Evolutionary conservation across 2,797 vertebrate genomes (phyloP).

Genomic region (Alcedo atthis): DNA sequence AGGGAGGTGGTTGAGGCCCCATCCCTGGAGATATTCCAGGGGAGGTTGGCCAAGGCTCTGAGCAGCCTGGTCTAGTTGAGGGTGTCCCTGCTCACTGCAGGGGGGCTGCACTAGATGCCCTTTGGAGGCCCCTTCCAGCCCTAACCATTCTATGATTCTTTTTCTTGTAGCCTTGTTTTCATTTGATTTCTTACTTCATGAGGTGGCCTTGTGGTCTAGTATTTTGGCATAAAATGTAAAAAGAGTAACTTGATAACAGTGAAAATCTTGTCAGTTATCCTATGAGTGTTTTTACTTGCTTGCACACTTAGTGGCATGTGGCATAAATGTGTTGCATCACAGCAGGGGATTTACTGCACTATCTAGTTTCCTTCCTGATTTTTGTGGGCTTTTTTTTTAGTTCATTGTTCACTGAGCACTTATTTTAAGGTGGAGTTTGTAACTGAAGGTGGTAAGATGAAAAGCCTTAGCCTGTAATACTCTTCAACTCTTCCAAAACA

Average conservation of each 20-base stretch:
- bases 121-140: no score
- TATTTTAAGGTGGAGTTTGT: constrained; percentile 83
- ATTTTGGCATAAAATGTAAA: background rate
- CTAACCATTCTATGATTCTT: background rate
- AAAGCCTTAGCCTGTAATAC: constrained; percentile 71
- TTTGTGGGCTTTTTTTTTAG: background rate
- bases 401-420: background rate
- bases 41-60: no score
- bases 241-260: background rate
- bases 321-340: background rate
- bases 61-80: no score
- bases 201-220: background rate
- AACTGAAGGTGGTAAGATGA: constrained; percentile 80
- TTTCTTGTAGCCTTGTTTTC: background rate
- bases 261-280: background rate
- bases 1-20: no score
- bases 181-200: background rate
- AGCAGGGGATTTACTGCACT: background rate
- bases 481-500: constrained; percentile 31
- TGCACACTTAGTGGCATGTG: background rate
- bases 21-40: no score
- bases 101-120: no score
- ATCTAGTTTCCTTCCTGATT: background rate
- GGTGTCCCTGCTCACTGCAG: no score
- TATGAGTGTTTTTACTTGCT: background rate